Conservation (phyloP, 2,113 vertebrate species). For the Baryphthengus martii region DNA sequence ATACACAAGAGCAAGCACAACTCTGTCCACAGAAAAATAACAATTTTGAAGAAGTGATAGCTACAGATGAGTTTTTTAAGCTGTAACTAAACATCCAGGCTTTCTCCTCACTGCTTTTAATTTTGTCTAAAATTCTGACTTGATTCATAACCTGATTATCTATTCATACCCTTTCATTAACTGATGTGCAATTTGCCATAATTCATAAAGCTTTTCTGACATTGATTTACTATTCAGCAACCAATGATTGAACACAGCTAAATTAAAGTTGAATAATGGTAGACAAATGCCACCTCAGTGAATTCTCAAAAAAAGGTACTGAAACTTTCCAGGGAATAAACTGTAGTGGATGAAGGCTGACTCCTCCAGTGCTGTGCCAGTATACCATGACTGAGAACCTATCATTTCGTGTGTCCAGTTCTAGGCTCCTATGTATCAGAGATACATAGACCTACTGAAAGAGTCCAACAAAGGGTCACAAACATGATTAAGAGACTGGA, state of each 20-base stretch:
- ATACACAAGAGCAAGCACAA: background rate
- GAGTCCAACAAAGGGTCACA: background rate
- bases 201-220: background rate
- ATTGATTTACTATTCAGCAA: background rate
- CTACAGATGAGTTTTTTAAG: background rate
- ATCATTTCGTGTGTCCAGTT: background rate
- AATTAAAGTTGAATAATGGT: background rate
- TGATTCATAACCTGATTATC: conserved; percentile 26
- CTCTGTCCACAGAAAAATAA: background rate
- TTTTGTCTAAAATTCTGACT: background rate
- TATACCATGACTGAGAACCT: background rate
- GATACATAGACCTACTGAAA: background rate
- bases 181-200: background rate
- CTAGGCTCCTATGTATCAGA: background rate
- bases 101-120: background rate
- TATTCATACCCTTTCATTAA: background rate
- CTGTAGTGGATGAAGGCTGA: background rate
- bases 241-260: background rate
- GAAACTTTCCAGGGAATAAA: background rate
- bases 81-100: background rate
- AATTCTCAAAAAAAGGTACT: background rate
- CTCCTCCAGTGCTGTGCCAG: background rate
- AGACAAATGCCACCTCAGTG: background rate
- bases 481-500: background rate
- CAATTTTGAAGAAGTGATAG: background rate